Conservation (phyloP, 2,888 invertebrate genomes). For the Xanthostigma xanthostigma region DNA sequence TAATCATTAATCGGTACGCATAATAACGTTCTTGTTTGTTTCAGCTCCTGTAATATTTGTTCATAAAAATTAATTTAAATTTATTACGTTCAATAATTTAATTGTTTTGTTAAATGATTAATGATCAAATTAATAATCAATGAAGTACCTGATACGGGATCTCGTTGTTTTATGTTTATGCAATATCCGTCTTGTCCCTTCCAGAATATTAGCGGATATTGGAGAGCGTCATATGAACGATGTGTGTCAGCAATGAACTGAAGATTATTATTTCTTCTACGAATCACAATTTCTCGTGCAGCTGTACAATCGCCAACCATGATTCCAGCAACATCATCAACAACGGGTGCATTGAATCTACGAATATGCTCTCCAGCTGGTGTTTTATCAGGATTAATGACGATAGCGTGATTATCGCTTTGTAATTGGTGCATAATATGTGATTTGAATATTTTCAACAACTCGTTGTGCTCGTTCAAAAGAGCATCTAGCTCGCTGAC, state of each 20-base stretch:
- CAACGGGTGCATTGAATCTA: conserved; percentile 22
- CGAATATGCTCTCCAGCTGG: conserved; percentile 20
- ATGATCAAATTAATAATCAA: conserved; percentile 7
- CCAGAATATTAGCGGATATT: conserved; percentile 18
- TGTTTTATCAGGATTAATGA: conserved; percentile 18
- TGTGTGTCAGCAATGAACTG: conserved; percentile 15
- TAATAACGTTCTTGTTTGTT: conserved; percentile 16
- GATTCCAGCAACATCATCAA: conserved; percentile 18
- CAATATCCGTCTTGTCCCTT: conserved; percentile 16
- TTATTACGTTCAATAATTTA: conserved; percentile 2
- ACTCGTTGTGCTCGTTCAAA: conserved; percentile 19
- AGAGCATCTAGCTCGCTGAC: conserved; percentile 15
- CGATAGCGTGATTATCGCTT: conserved; percentile 17
- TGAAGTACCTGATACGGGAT: conserved; percentile 9
- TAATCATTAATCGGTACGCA: conserved; percentile 15
- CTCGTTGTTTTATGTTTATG: conserved; percentile 11
- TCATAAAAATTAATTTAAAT: conserved; percentile 6
- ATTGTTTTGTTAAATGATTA: conserved; percentile 3
- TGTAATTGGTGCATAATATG: conserved; percentile 18
- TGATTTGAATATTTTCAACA: conserved; percentile 20
- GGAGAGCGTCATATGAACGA: conserved; percentile 17
- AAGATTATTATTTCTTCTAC: conserved; percentile 15
- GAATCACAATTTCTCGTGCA: conserved; percentile 15
- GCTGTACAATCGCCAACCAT: conserved; percentile 16
- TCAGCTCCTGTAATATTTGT: conserved; percentile 7